A percentile compares a stretch with the other conserved stretches of the same genome.
Evolutionary conservation across 2,888 invertebrate species (phyloP).

Genomic region (Tetanocera ferruginea): DNA sequence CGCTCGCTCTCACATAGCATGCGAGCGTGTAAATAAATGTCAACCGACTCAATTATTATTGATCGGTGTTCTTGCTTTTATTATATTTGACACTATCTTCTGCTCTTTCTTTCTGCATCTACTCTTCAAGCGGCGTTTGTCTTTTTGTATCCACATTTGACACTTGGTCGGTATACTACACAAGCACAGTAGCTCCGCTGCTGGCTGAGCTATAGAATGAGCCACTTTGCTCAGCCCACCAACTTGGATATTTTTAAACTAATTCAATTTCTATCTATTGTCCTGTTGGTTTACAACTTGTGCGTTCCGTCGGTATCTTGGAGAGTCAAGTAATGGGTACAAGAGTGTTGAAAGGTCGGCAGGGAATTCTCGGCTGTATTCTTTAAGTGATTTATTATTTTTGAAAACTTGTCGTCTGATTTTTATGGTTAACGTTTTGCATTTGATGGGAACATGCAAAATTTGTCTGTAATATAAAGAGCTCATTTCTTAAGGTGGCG

Average conservation of each 20-base stretch:
- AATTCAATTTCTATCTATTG: conserved; percentile 47
- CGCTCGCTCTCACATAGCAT: background rate
- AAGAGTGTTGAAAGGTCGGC: conserved; percentile 30
- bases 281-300: conserved; percentile 22
- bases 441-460: conserved; percentile 28
- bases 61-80: conserved; percentile 50
- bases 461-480: background rate
- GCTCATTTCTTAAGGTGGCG: background rate
- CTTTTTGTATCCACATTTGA: conserved; percentile 47
- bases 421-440: background rate
- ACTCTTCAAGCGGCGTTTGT: background rate
- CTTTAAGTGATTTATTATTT: conserved; percentile 60
- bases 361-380: background rate
- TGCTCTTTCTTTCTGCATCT: background rate
- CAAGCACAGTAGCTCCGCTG: conserved; percentile 54
- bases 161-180: conserved; percentile 34
- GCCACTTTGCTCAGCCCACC: conserved; percentile 54
- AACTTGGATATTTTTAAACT: conserved; percentile 62
- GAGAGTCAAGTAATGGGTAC: background rate
- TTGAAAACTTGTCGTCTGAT: conserved; percentile 47
- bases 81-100: conserved; percentile 21
- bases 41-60: conserved; percentile 51
- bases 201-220: conserved; percentile 20
- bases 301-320: conserved; percentile 15
- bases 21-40: conserved; percentile 39